These are phyloP conservation scores for Petrolisthes cinctipes DNA, from an alignment of 2,888 invertebrate genomes.

Conservation along the genomic window DNA sequence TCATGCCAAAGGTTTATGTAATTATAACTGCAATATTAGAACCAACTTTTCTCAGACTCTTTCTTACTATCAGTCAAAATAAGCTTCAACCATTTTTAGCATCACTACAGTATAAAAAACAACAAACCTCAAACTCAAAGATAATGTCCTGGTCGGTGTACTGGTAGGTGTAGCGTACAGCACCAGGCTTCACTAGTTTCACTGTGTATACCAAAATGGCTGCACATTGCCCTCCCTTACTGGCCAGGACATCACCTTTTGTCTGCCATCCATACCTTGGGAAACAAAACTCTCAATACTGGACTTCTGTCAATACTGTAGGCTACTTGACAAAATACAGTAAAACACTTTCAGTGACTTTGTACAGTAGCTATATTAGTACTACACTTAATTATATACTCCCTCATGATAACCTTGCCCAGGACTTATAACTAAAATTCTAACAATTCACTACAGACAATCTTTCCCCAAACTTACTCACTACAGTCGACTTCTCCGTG, in stretches of 20 bases:
- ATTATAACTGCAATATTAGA: too few relatives aligned
- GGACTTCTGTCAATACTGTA: too few relatives aligned
- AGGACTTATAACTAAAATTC: too few relatives aligned
- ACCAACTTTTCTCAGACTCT: too few relatives aligned
- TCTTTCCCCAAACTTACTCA: slow-evolving; percentile 68
- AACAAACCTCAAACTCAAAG: slow-evolving; percentile 72
- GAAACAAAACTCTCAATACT: background rate
- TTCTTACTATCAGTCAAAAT: too few relatives aligned
- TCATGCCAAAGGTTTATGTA: too few relatives aligned
- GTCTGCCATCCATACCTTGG: slow-evolving; percentile 72
- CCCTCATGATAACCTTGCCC: too few relatives aligned
- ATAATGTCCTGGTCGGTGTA: slow-evolving; percentile 71
- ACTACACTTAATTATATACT: too few relatives aligned
- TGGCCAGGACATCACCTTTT: slow-evolving; percentile 72
- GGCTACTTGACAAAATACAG: too few relatives aligned
- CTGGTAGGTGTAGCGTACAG: slow-evolving; percentile 73
- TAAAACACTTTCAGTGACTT: too few relatives aligned
- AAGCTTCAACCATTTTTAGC: background rate
- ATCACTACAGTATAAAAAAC: background rate
- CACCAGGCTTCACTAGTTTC: slow-evolving; percentile 73
- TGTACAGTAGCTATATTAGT: too few relatives aligned
- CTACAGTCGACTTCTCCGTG: slow-evolving; percentile 69
- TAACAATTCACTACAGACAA: background rate
- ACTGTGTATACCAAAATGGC: slow-evolving; percentile 73
- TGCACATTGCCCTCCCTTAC: slow-evolving; percentile 72